Percentiles rank a stretch among this genome's conserved stretches.
phyloP scores from a whole-genome alignment of 2,797 vertebrate species.

The Synaphobranchus kaupii region DNA sequence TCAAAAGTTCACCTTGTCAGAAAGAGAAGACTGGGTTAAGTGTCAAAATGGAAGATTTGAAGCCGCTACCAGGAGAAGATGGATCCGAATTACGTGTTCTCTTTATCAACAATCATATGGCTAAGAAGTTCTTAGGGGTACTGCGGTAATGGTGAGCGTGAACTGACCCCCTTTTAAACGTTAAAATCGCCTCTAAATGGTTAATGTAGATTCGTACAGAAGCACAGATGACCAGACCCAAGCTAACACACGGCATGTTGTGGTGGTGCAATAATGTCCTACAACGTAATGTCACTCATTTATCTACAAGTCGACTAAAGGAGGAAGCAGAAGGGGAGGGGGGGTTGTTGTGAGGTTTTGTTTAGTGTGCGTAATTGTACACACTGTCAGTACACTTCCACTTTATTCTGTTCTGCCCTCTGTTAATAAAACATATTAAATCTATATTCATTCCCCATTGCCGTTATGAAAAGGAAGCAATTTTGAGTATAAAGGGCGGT shows the following conservation, averaged over 20 bases:
- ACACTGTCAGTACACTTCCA: not conserved
- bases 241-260: not conserved
- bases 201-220: not conserved
- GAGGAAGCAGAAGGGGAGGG: not conserved
- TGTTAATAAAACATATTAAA: not conserved
- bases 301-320: not conserved
- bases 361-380: not conserved
- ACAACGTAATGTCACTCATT: not conserved
- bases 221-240: not conserved
- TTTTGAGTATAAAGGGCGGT: not conserved
- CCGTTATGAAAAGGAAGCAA: not conserved
- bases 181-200: not conserved
- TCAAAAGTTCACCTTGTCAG: too few species aligned
- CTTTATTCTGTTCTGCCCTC: not conserved
- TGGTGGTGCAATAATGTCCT: not conserved
- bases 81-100: too few species aligned
- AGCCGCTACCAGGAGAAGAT: too few species aligned
- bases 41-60: too few species aligned
- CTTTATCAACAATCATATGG: too few species aligned
- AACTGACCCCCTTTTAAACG: too few species aligned
- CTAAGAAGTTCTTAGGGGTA: too few species aligned
- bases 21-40: too few species aligned
- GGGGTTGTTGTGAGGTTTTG: too few species aligned
- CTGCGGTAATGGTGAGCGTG: too few species aligned
- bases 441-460: not conserved